Conservation (phyloP, 2,888 invertebrate genomes). For the Atrina japonica region DNA sequence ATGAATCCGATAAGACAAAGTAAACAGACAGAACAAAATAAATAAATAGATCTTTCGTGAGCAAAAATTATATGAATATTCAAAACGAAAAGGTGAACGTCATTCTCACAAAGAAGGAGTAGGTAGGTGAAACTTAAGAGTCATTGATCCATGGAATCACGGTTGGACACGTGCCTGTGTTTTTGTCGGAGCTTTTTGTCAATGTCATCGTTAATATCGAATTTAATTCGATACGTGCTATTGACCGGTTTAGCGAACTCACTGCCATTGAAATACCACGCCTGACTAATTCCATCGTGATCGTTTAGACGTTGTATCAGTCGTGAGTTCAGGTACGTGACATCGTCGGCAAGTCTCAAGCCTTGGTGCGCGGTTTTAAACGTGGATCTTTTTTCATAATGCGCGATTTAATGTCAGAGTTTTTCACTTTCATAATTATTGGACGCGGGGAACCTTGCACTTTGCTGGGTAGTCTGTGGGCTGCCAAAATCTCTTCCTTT, state of each 20-base stretch:
- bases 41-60: no score
- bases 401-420: constrained; percentile 2
- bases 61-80: no score
- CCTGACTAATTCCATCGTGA: not conserved
- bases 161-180: no score
- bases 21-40: no score
- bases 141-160: no score
- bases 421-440: not conserved
- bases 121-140: no score
- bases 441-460: not conserved
- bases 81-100: no score
- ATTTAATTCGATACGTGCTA: not conserved
- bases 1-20: no score
- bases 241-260: not conserved
- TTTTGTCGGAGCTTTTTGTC: no score
- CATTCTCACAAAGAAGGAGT: no score
- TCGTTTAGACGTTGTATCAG: constrained; percentile 3
- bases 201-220: not conserved
- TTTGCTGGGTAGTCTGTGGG: constrained; percentile 10
- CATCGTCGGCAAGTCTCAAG: constrained; percentile 5
- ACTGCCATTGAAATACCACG: not conserved
- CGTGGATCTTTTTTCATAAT: constrained; percentile 1
- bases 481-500: not conserved
- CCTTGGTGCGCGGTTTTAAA: not conserved
- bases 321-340: constrained; percentile 1